These are phyloP conservation scores for Fundulus diaphanus DNA, from an alignment of 2,797 vertebrate species.

Conservation along the genomic window DNA sequence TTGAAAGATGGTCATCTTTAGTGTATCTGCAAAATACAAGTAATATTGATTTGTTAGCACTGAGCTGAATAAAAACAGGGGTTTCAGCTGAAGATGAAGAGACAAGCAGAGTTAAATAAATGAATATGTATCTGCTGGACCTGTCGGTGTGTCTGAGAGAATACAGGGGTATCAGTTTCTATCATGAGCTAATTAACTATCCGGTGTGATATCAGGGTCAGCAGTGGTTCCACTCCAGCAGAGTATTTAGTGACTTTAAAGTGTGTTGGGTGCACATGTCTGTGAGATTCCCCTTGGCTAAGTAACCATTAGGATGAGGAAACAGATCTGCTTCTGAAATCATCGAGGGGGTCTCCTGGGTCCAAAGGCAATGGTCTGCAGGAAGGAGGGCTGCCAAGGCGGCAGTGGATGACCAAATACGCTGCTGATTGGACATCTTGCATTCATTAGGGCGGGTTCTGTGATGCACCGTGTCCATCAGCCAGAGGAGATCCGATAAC, in stretches of 20 bases:
- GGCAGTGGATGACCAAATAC: slow-evolving; percentile 61
- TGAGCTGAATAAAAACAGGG: not conserved
- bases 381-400: slow-evolving; percentile 51
- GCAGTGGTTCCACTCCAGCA: slow-evolving; percentile 48
- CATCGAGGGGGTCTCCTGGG: slow-evolving; percentile 49
- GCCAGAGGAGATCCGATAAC: slow-evolving; percentile 74
- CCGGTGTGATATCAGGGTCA: slow-evolving; percentile 47
- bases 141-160: slow-evolving; percentile 25
- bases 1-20: not conserved
- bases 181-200: slow-evolving; percentile 19
- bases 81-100: not conserved
- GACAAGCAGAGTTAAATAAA: not conserved
- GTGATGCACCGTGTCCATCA: slow-evolving; percentile 75
- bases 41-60: not conserved
- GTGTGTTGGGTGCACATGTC: slow-evolving; percentile 49
- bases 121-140: slow-evolving; percentile 1
- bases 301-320: slow-evolving; percentile 40
- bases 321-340: slow-evolving; percentile 51
- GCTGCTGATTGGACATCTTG: slow-evolving; percentile 79
- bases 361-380: slow-evolving; percentile 36
- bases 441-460: slow-evolving; percentile 75
- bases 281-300: slow-evolving; percentile 27
- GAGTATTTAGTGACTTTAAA: slow-evolving; percentile 63
- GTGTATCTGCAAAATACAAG: not conserved
- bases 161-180: slow-evolving; percentile 61